These are phyloP conservation scores for Pygoscelis adeliae DNA, from an alignment of 2,113 vertebrate species.

Conservation along the genomic window DNA sequence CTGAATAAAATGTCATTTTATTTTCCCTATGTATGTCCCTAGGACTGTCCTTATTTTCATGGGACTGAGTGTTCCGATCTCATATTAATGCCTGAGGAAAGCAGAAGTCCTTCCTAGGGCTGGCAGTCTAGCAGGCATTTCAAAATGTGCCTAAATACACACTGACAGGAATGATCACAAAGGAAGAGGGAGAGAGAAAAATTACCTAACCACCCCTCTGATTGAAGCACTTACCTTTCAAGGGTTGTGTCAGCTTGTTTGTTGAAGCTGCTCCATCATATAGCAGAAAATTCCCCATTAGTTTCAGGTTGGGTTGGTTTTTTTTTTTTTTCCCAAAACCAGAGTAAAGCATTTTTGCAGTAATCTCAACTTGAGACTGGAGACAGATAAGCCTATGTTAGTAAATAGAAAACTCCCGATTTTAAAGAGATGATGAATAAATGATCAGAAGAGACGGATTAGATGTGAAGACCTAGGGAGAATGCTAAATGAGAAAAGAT, in stretches of 20 bases:
- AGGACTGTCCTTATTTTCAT: background rate
- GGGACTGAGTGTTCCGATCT: background rate
- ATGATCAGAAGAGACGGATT: background rate
- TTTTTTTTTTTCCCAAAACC: background rate
- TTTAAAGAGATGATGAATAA: constrained; percentile 25
- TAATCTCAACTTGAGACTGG: background rate
- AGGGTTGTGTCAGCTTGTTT: background rate
- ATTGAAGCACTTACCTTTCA: background rate
- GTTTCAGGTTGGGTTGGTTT: background rate
- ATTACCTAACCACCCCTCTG: background rate
- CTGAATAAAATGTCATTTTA: background rate
- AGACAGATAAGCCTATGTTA: background rate
- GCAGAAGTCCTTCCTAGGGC: background rate
- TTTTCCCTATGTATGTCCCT: background rate
- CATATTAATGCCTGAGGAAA: background rate
- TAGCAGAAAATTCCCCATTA: background rate
- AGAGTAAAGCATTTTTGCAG: background rate
- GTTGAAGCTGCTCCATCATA: background rate
- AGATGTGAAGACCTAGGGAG: background rate
- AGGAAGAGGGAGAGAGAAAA: background rate
- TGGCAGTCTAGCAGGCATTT: background rate
- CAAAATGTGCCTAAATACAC: background rate
- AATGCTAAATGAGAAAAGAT: background rate
- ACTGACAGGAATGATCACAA: background rate
- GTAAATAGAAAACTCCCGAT: background rate